These are phyloP conservation scores for Xylophagus ater DNA, from an alignment of 2,888 invertebrate genomes.

Conservation along the genomic window DNA sequence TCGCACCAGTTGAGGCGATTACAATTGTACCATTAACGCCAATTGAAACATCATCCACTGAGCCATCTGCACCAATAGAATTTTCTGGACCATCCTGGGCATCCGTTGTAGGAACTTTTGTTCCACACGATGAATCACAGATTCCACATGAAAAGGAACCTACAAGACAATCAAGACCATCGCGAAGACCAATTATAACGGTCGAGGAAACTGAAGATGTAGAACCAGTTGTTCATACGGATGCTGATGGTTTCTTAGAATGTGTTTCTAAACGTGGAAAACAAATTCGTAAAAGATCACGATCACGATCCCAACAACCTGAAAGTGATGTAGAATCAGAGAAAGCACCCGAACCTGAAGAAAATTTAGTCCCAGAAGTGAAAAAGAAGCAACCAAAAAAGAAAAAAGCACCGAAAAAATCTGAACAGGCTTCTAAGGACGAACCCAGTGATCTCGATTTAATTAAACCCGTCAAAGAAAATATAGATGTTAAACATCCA, in stretches of 20 bases:
- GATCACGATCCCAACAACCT: slow-evolving; percentile 6
- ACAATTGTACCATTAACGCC: too few species aligned
- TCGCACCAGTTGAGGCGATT: too few species aligned
- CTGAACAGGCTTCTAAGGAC: too few species aligned
- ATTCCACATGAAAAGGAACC: too few species aligned
- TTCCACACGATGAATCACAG: slow-evolving; percentile 13
- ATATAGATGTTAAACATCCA: too few species aligned
- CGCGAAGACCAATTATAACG: slow-evolving; percentile 8
- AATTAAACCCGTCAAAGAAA: too few species aligned
- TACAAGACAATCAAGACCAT: slow-evolving; percentile 1
- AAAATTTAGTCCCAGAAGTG: slow-evolving; percentile 30
- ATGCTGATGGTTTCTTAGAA: slow-evolving; percentile 40
- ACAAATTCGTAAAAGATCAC: slow-evolving; percentile 6
- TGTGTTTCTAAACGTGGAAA: slow-evolving; percentile 10
- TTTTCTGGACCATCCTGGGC: slow-evolving; percentile 9
- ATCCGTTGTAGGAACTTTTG: slow-evolving; percentile 7
- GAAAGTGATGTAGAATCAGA: neutral
- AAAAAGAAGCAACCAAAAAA: slow-evolving; percentile 37
- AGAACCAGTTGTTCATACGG: slow-evolving; percentile 7
- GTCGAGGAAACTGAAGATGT: slow-evolving; percentile 3
- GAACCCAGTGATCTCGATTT: too few species aligned
- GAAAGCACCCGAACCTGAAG: neutral
- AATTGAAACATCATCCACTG: too few species aligned
- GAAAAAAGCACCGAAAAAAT: slow-evolving; percentile 18
- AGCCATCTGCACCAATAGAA: too few species aligned